Conservation (phyloP, 2,888 invertebrate species). For the Cerastis rubricosa region DNA sequence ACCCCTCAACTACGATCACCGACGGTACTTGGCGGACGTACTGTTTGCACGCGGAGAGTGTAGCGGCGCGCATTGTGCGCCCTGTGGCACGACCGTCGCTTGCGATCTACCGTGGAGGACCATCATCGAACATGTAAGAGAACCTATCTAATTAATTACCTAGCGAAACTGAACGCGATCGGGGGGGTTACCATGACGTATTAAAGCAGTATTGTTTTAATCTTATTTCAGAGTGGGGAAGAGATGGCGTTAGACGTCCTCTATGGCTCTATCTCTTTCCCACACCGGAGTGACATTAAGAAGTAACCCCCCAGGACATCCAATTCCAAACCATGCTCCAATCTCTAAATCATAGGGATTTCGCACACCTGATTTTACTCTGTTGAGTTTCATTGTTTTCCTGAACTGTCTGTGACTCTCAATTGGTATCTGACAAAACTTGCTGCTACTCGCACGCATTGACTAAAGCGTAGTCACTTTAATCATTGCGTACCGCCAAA, state of each 20-base stretch:
- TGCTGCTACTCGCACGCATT: too few relatives aligned
- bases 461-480: too few relatives aligned
- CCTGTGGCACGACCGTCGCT: constrained; percentile 77
- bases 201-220: too few relatives aligned
- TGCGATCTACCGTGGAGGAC: constrained; percentile 79
- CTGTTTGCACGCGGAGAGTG: constrained; percentile 76
- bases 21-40: constrained; percentile 78
- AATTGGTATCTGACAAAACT: too few relatives aligned
- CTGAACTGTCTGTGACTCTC: background rate
- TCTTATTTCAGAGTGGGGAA: too few relatives aligned
- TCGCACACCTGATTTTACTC: background rate
- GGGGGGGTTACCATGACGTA: too few relatives aligned
- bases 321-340: too few relatives aligned
- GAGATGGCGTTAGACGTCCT: too few relatives aligned
- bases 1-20: constrained; percentile 77
- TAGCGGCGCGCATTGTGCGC: constrained; percentile 72
- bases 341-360: too few relatives aligned
- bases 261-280: too few relatives aligned
- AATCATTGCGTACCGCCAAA: background rate
- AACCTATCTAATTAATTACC: background rate
- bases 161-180: background rate
- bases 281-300: too few relatives aligned
- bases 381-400: background rate
- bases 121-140: constrained; percentile 76
- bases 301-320: too few relatives aligned